phyloP scores from a whole-genome alignment of 2,113 vertebrate species.

The Lophura nycthemera region DNA sequence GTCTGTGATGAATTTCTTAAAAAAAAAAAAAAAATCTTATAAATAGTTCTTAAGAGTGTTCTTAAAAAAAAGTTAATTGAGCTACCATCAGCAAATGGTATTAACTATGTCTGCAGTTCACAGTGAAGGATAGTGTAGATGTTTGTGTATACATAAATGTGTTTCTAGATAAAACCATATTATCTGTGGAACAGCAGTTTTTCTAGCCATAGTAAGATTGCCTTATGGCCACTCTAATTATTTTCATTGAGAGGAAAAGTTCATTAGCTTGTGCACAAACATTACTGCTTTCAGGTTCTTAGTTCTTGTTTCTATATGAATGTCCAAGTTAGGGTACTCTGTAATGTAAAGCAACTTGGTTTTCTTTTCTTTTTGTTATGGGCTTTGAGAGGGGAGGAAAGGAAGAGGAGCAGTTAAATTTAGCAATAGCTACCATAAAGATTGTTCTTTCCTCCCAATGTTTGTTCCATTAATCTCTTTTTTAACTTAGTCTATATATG shows the following conservation, averaged over 20 bases:
- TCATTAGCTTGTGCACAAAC: neutral
- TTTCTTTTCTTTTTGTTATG: neutral
- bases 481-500: neutral
- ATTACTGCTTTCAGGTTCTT: neutral
- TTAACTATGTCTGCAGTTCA: neutral
- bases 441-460: neutral
- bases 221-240: neutral
- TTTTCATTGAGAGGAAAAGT: neutral
- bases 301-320: neutral
- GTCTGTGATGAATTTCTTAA: neutral
- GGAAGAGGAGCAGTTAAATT: neutral
- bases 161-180: neutral
- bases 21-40: too few species aligned
- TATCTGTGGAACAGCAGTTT: neutral
- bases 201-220: neutral
- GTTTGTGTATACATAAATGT: too few species aligned
- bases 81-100: neutral
- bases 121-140: neutral
- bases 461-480: neutral
- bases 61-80: neutral
- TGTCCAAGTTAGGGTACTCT: neutral
- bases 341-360: neutral
- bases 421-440: neutral
- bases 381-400: neutral
- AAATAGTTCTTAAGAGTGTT: too few species aligned